Base-by-base conservation (phyloP, 2,797 vertebrate species). In the Mormyrus proboscirostris region DNA sequence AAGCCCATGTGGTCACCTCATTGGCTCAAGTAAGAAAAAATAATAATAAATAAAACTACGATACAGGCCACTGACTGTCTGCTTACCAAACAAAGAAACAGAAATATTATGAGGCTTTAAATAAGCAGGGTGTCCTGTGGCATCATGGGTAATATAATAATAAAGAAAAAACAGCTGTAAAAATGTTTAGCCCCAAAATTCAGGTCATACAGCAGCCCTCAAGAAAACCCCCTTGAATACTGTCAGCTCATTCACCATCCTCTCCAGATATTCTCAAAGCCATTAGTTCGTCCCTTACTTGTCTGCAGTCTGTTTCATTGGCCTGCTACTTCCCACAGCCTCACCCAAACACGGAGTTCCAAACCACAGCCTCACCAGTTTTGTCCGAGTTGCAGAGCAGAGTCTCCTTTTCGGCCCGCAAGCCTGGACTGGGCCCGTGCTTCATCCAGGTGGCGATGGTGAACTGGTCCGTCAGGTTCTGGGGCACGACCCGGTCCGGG, bases 311-410 rank as follows among this genome's bases (percentile, higher is more conserved):
- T 16, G 14, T 47, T 22, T 44, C 1, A 0, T 84, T 10, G 82
- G 12, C 19, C 44, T 51, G 8, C 83, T 0, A 5, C 9, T 29
- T 59, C 10, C 33, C 73, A 44, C 12, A 6, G 2, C 73, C 92
- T 16, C 14, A 25, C 73, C 73, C 38, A 79, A 79, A 44, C 33
- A 44, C 2, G 6, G 33, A 19, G 38, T 7, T 41, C 16, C 38
- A 41, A 79, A 79, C 38, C 73, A 9, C 12, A 16, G 16, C 38
- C 92, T 93, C 93, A 99, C 98, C 98, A 0, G 98, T 99, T 93
- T 99, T 99, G 92, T 99, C 98, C 4, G 98, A 99, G 94, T 98
- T 98, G 91, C 98, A 99, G 90, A 99, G 96, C 90, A 99, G 96
- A 7, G 98, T 99, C 93, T 99, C 98, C 91, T 99, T 99, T 93